These are phyloP conservation scores for Conus ventricosus DNA, from an alignment of 1,140 invertebrate species.

Conservation along the genomic window DNA sequence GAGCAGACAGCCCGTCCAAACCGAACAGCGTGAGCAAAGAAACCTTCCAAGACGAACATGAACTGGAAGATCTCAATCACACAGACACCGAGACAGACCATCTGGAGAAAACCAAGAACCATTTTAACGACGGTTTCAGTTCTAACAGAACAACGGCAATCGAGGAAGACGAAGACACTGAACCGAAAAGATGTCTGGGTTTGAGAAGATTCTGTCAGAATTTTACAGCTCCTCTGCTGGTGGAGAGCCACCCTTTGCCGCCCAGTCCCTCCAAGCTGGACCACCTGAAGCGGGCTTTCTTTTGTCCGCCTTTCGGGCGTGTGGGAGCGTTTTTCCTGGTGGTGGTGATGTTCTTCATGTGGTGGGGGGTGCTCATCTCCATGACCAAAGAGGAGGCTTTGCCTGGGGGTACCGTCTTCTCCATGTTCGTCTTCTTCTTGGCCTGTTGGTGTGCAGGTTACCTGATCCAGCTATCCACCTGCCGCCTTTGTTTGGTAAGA, in stretches of 20 bases:
- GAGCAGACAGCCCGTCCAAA: neutral
- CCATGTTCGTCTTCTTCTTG: constrained; percentile 80
- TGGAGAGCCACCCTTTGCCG: constrained; percentile 58
- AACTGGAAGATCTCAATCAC: neutral
- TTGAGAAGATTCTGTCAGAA: neutral
- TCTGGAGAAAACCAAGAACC: neutral
- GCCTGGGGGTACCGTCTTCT: constrained; percentile 85
- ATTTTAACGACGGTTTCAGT: neutral
- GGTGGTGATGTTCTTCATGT: constrained; percentile 75
- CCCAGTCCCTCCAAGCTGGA: constrained; percentile 46
- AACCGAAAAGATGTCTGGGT: neutral
- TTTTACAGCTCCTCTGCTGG: constrained; percentile 43
- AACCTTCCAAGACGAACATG: neutral
- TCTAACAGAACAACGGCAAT: neutral
- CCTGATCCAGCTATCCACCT: constrained; percentile 85
- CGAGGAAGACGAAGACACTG: neutral
- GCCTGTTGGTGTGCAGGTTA: constrained; percentile 87
- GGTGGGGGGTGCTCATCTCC: constrained; percentile 85
- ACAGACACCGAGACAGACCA: neutral
- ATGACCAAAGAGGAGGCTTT: constrained; percentile 85
- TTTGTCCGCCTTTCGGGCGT: constrained; percentile 65
- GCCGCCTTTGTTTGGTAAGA: constrained; percentile 81
- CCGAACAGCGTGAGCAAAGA: neutral
- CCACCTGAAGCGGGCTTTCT: constrained; percentile 52
- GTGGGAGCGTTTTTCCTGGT: constrained; percentile 56